Evolutionary conservation across 2,113 vertebrate species (phyloP).

Genomic region (Entomyzon cyanotis): DNA sequence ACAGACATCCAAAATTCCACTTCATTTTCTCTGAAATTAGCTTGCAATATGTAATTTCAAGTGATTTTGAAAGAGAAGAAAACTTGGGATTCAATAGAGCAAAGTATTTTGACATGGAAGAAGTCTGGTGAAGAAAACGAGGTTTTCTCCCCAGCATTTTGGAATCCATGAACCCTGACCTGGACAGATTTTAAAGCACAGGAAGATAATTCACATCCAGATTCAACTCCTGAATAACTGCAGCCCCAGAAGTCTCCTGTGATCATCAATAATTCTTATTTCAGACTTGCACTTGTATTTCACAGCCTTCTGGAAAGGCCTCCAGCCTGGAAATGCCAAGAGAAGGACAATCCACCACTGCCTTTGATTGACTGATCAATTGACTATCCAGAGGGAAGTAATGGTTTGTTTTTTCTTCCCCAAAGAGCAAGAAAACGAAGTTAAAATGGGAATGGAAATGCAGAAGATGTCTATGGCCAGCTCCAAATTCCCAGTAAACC

Average conservation of each 20-base stretch:
- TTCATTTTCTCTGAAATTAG: too few species aligned
- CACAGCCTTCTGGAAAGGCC: background rate
- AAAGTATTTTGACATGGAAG: rapidly evolving
- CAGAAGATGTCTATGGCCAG: background rate
- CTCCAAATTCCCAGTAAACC: background rate
- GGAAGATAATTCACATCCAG: background rate
- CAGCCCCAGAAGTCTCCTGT: background rate
- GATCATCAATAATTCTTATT: background rate
- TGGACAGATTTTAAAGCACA: background rate
- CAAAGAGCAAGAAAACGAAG: background rate
- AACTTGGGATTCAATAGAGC: background rate
- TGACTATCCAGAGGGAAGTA: background rate
- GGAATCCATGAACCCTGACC: background rate
- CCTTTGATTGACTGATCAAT: rapidly evolving
- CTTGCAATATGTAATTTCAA: background rate
- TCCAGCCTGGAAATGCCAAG: background rate
- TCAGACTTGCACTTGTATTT: background rate
- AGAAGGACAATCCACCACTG: background rate
- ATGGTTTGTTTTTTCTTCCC: too few species aligned
- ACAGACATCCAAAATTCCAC: background rate
- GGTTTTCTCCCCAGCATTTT: background rate
- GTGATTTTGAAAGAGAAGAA: background rate
- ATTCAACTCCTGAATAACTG: background rate
- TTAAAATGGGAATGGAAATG: background rate
- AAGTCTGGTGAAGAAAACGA: background rate